Evolutionary conservation across 1,140 invertebrate species (phyloP), one percentile per base, ranked within the genome.

Genomic region (Episyrphus balteatus): DNA sequence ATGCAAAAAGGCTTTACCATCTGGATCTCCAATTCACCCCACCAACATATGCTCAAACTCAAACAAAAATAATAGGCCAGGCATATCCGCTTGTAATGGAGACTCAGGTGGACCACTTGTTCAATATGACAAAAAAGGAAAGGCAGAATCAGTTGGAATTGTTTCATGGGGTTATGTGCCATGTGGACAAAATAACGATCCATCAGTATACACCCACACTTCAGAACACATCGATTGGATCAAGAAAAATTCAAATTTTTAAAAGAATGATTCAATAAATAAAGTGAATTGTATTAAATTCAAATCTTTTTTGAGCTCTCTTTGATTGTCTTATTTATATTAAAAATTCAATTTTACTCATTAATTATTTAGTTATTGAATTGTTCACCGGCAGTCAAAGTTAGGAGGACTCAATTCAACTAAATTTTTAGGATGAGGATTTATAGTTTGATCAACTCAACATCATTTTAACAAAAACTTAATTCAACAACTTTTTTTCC

Each of bases 121-220:
- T 30, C 66, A 74, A 54, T 62, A 70, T 52, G 57, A 36, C 50
- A 59, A 49, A 18, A 49, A 38, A 8, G 57, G 61, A 21, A 49
- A 56, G 2, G 48, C 54, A 9, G 56, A 62, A n/a, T 44, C 64
- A 17, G 57, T 86, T 40, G 86, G 83, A 1, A 69, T 86, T 2
- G 83, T 84, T 0, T 86, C 84, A 0, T 88, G 82, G 81, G 84
- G 83, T 14, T 67, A 80, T 18, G 69, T 78, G 37, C 86, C 85
- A 42, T 84, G 84, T 51, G 81, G 81, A 3, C 68, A 66, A 26
- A 66, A 62, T 48, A 74, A 73, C 6, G 73, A 78, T 0, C 85
- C 85, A 0, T 81, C 83, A 0, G 80, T 87, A 0, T 88, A 82
- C 55, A 82, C 83, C 0, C 76, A 75, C 50, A 79, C 84, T 1